Evolutionary conservation across 2,797 vertebrate genomes (phyloP), one percentile per base, ranked within the genome.

Genomic region (Trachops cirrhosus): DNA sequence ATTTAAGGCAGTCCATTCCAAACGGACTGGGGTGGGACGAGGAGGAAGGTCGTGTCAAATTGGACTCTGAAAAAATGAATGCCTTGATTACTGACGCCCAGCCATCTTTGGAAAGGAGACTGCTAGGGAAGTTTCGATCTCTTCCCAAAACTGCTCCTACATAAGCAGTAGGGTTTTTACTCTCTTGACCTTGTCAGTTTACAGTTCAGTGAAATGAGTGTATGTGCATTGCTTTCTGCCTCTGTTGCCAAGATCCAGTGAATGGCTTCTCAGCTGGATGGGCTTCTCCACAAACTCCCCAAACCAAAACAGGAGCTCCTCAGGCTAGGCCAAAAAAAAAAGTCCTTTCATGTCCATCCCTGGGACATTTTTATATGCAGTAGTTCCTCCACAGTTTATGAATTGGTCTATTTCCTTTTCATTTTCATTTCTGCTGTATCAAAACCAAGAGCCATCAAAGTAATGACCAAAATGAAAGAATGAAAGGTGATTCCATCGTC

Each of bases 401-500:
- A 62, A 12, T 68, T 62, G 29, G 18, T 74, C 57, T 89, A 21
- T 39, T 71, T 5, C 70, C 75, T 93, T 71, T 85, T 75, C 24
- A 1, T 77, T 73, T 71, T 90, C 71, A 86, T 96, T 97, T 91
- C 50, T 87, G 83, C 44, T 74, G 0, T 88, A 83, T 22, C 67
- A 86, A 93, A 97, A 86, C 71, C 84, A 77, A 0, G 14, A 73
- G 19, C 24, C 70, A n/a, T 62, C 89, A 88, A 83, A 8, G 0
- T 44, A 46, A 73, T 93, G 93, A 86, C 59, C 86, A 85, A 84
- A 78, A 29, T 10, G 11, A 46, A 39, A 52, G 82, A 22, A 39
- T 46, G 52, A 84, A 96, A 86, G n/a, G 82, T 34, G 44, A 78
- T 78, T 71, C 44, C 16, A 7, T 37, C 29, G 7, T 93, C 37